A percentile compares a stretch with the other conserved stretches of the same genome.
Evolutionary conservation across 2,113 vertebrate genomes (phyloP).

Genomic region (Etheostoma cragini): DNA sequence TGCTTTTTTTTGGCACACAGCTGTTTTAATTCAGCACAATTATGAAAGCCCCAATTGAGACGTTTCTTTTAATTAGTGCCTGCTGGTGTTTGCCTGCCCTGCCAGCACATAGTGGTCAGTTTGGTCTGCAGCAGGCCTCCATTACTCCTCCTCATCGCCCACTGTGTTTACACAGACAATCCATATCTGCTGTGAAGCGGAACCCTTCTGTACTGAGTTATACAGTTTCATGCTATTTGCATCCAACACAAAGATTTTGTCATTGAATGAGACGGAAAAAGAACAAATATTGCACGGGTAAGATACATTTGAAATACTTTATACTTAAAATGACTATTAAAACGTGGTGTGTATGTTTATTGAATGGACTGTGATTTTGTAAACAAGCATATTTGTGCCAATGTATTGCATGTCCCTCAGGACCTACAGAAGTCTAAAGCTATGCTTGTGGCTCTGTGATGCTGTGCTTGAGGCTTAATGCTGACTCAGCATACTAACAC

Average conservation of each 20-base stretch:
- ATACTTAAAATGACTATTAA: background rate
- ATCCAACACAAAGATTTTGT: background rate
- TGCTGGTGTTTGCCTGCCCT: conserved; percentile 36
- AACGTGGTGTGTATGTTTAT: background rate
- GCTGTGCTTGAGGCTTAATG: conserved; percentile 2
- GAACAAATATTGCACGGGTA: background rate
- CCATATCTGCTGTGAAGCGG: conserved; percentile 7
- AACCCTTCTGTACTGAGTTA: background rate
- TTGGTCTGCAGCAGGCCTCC: conserved; percentile 20
- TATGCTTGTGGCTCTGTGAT: background rate
- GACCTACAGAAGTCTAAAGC: background rate
- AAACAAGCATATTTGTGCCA: background rate
- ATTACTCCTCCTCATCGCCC: conserved; percentile 37
- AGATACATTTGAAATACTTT: background rate
- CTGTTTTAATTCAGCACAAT: conserved; percentile 16
- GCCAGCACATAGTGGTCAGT: conserved; percentile 52
- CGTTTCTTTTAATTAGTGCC: conserved; percentile 50
- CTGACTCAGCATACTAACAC: background rate
- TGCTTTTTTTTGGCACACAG: conserved; percentile 17
- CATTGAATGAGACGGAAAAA: background rate
- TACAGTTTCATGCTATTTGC: conserved; percentile 1
- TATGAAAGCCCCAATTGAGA: conserved; percentile 4
- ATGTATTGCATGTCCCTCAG: background rate
- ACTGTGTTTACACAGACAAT: conserved; percentile 18
- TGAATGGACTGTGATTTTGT: too few relatives aligned